A percentile compares a stretch with the other conserved stretches of the same genome.
phyloP scores from a whole-genome alignment of 2,113 vertebrate species.

The Thinocorus orbignyianus region DNA sequence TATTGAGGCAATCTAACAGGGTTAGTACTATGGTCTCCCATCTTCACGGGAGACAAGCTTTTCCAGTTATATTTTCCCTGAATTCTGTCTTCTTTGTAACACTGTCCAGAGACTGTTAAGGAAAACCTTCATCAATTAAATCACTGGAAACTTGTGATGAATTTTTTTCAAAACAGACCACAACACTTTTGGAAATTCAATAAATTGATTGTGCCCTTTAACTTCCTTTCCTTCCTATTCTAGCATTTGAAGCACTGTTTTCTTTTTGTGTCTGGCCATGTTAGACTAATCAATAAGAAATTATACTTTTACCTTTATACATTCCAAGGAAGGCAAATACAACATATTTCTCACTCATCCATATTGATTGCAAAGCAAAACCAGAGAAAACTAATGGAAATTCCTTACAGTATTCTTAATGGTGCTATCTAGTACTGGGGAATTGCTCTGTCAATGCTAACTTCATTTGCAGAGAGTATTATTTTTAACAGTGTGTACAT shows the following conservation, averaged over 20 bases:
- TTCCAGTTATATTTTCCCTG: background rate
- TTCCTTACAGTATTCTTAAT: background rate
- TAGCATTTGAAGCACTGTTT: slow-evolving; percentile 55
- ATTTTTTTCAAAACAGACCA: background rate
- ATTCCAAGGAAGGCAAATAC: slow-evolving; percentile 57
- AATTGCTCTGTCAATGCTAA: background rate
- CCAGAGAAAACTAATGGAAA: background rate
- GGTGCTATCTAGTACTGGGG: background rate
- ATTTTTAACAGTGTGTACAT: background rate
- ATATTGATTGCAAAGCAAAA: slow-evolving; percentile 61
- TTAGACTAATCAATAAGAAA: slow-evolving; percentile 74
- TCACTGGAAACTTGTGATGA: background rate
- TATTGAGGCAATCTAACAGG: background rate
- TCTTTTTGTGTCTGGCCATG: slow-evolving; percentile 43
- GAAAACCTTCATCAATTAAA: slow-evolving; percentile 5
- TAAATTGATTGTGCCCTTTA: slow-evolving; percentile 52
- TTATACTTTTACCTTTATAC: slow-evolving; percentile 57
- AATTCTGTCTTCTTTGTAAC: background rate
- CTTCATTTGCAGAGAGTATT: background rate
- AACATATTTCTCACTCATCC: slow-evolving; percentile 60
- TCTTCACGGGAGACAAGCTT: background rate
- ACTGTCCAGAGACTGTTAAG: background rate
- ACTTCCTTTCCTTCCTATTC: slow-evolving; percentile 56
- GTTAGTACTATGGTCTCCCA: background rate
- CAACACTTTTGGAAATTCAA: background rate